phyloP scores from a whole-genome alignment of 2,888 invertebrate genomes.

The Cheilosia variabilis region DNA sequence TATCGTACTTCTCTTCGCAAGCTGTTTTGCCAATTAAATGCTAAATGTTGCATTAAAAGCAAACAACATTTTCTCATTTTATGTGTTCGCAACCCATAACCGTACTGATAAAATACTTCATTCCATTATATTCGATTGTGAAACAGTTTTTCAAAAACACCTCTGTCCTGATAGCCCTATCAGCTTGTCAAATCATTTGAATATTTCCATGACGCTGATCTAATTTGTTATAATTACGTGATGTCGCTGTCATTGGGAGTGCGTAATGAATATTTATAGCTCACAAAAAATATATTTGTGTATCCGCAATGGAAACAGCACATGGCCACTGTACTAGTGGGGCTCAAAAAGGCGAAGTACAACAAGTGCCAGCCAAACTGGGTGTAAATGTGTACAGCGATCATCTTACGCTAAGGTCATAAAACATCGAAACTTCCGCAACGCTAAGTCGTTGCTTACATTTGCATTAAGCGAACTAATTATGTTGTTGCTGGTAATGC shows the following conservation, averaged over 20 bases:
- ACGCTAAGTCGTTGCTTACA: neutral
- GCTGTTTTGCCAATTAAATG: too few species aligned
- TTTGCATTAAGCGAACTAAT: constrained; percentile 2
- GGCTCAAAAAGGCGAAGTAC: neutral
- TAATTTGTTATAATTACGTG: neutral
- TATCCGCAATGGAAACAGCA: neutral
- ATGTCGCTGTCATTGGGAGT: neutral
- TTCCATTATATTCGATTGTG: too few species aligned
- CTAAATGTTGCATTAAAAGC: too few species aligned
- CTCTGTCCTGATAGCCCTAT: neutral
- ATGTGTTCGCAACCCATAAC: too few species aligned
- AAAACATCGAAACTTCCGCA: neutral
- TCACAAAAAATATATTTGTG: too few species aligned
- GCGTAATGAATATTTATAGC: neutral
- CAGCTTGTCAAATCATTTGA: neutral
- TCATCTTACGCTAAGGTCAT: constrained; percentile 7
- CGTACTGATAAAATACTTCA: too few species aligned
- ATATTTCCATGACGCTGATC: neutral
- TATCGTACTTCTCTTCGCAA: too few species aligned
- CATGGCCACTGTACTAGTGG: neutral
- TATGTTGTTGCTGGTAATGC: neutral
- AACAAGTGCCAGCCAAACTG: too few species aligned
- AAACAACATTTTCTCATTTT: too few species aligned
- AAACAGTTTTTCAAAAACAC: neutral
- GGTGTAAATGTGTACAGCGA: neutral